A percentile compares a stretch with the other conserved stretches of the same genome.
These are phyloP conservation scores for Lycaena phlaeas DNA, from an alignment of 2,888 invertebrate species.

Conservation along the genomic window DNA sequence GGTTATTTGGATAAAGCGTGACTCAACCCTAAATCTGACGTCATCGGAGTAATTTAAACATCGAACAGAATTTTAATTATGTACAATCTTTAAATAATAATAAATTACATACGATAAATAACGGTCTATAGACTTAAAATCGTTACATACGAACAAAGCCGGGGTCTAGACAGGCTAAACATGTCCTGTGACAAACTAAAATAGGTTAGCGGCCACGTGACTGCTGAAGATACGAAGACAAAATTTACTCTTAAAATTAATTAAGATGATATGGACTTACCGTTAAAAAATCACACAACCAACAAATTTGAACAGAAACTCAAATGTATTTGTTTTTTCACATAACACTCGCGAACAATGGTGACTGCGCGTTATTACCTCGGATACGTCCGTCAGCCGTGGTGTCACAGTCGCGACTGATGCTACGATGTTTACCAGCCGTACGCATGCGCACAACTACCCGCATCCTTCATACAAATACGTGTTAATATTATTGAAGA, in stretches of 20 bases:
- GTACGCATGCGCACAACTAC: conserved; percentile 51
- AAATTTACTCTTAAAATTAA: too few relatives aligned
- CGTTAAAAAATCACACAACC: not conserved
- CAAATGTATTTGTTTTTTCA: conserved; percentile 23
- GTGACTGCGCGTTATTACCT: not conserved
- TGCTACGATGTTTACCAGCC: conserved; percentile 49
- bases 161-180: not conserved
- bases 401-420: conserved; percentile 34
- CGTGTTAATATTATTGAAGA: too few relatives aligned
- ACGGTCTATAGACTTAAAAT: too few relatives aligned
- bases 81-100: too few relatives aligned
- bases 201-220: conserved; percentile 8
- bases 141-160: not conserved
- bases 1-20: too few relatives aligned
- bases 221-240: too few relatives aligned
- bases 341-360: conserved; percentile 42
- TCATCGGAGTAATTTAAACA: too few relatives aligned
- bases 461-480: conserved; percentile 24
- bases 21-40: too few relatives aligned
- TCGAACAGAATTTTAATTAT: too few relatives aligned
- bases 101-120: too few relatives aligned
- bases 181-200: conserved; percentile 4
- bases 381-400: conserved; percentile 33
- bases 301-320: not conserved
- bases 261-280: not conserved